phyloP scores from a whole-genome alignment of 2,797 vertebrate species.

The Spinus pinus region DNA sequence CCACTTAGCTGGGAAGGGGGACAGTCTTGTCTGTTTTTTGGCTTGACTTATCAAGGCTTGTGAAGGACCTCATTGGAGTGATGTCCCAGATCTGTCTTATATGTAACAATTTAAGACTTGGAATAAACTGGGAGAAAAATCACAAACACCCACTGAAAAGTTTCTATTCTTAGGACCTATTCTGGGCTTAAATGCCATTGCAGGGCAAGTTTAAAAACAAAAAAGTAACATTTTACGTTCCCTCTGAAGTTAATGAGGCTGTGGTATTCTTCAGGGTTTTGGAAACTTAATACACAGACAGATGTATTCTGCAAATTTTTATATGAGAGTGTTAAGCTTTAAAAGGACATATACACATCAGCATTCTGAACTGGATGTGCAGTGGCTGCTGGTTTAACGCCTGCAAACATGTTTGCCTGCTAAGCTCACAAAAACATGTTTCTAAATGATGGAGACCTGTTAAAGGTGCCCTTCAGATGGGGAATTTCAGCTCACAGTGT shows the following conservation, averaged over 20 bases:
- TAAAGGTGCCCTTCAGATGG: neutral
- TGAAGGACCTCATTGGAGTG: neutral
- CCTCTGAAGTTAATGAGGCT: neutral
- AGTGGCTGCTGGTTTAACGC: neutral
- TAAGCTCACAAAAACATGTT: neutral
- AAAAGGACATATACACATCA: neutral
- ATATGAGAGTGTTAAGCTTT: neutral
- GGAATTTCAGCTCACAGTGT: neutral
- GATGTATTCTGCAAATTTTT: neutral
- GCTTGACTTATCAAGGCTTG: neutral
- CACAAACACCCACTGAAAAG: conserved; percentile 9
- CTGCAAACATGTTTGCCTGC: neutral
- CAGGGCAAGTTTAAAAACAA: neutral
- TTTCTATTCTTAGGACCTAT: conserved; percentile 19
- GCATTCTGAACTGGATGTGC: neutral
- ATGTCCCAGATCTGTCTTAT: conserved; percentile 45
- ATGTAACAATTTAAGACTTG: neutral
- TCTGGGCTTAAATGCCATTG: neutral
- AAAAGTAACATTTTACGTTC: neutral
- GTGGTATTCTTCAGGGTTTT: neutral
- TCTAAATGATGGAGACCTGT: neutral
- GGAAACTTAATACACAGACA: neutral
- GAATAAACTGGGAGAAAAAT: conserved; percentile 35
- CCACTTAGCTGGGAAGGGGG: neutral
- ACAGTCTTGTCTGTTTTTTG: neutral